These are phyloP conservation scores for Pyrgilauda ruficollis DNA, from an alignment of 2,113 vertebrate species.

Conservation along the genomic window DNA sequence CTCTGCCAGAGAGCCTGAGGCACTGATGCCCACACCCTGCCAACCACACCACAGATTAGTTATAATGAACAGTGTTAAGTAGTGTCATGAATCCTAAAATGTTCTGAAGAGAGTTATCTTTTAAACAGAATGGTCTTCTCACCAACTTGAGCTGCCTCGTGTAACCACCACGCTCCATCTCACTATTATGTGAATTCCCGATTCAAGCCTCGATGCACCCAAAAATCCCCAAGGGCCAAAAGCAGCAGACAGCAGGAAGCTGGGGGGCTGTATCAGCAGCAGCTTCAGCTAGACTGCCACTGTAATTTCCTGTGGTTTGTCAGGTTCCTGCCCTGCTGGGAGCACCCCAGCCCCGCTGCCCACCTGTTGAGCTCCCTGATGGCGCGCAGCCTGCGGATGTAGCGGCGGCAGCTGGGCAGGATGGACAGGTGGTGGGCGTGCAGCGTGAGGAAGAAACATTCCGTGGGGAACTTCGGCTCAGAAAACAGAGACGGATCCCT, in stretches of 20 bases:
- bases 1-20: background rate
- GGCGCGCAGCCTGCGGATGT: constrained; percentile 92
- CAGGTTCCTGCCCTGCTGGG: background rate
- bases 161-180: background rate
- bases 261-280: background rate
- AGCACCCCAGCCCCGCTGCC: background rate
- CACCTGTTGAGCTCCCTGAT: constrained; percentile 97
- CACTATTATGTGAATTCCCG: accelerated
- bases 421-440: constrained; percentile 96
- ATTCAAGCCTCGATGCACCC: background rate
- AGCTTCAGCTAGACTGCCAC: accelerated
- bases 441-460: constrained; percentile 97
- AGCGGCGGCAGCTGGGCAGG: constrained; percentile 93
- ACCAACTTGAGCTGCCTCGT: background rate
- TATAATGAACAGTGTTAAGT: background rate
- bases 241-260: background rate
- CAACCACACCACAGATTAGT: background rate
- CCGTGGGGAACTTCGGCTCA: constrained; percentile 96
- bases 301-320: no score
- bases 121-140: background rate
- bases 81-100: background rate
- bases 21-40: background rate
- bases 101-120: background rate
- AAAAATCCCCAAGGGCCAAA: background rate
- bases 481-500: constrained; percentile 85